Base-by-base conservation (phyloP, 2,113 vertebrate genomes). In the Apodemus sylvaticus region DNA sequence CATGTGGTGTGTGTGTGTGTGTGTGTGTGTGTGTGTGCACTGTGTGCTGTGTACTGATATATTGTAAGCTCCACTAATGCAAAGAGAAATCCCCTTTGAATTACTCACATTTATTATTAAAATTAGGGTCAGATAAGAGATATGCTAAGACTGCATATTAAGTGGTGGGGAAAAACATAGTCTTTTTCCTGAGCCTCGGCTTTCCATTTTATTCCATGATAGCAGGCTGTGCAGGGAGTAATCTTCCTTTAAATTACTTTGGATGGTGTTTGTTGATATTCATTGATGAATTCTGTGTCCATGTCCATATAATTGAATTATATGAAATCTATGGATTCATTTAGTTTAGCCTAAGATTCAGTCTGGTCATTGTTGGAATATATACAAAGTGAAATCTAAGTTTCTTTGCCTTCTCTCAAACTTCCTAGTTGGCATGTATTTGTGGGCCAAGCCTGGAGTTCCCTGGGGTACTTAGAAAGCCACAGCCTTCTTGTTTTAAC, bases 141-240 rank as follows among this genome's bases (percentile, higher is more conserved):
- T 45, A 73, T 82, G 36, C 14, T 66, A 66, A 66, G 29, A 24
- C 12, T 29, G 3, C 64, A 66, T 31, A 34, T 5, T 34, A 34
- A 68, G 66, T 34, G 11, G 66, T 68, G 31, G 31, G 3, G 31
- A 68, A 34, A 68, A 68, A 68, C 26, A 66, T 31, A 68, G 29
- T 64, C 29, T 68, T 29, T 62, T 68, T 34, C 13, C 26, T 68
- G 31, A 68, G 13, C 31, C 31, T 16, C 31, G 16, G 66, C 13
- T 68, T 68, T 68, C 66, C 13, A 81, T 89, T 93, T 94, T 90
- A n/a, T 93, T 77, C 45, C 64, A 89, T 68, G 39, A 94, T 8
- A 39, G 22, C 58, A 31, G 45, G 53, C 45, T 70, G 16, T 8
- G 86, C 36, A 92, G 20, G 60, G 91, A 48, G 79, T 53, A 90